A percentile compares a stretch with the other conserved stretches of the same genome.
These are phyloP conservation scores for Dyspetes luteomarginatus DNA, from an alignment of 2,888 invertebrate genomes.

Conservation along the genomic window DNA sequence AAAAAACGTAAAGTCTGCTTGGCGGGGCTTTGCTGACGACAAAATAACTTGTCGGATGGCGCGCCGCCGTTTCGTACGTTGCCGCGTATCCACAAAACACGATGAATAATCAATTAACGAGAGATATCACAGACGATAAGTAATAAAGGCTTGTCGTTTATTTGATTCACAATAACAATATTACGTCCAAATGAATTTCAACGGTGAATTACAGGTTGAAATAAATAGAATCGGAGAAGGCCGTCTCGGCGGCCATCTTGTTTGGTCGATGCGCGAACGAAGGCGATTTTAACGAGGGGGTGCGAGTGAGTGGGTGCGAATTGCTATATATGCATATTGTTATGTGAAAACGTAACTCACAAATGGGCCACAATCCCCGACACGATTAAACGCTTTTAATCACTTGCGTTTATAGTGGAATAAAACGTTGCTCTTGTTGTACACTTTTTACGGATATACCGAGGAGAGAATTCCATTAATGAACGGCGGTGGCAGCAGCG, in stretches of 20 bases:
- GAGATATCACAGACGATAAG: neutral
- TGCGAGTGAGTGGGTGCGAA: neutral
- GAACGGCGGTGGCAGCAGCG: conserved; percentile 60
- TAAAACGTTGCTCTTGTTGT: conserved; percentile 11
- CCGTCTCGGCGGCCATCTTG: conserved; percentile 76
- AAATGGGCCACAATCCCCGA: conserved; percentile 1
- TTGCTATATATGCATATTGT: neutral
- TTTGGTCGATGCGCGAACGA: conserved; percentile 64
- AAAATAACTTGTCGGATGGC: too few relatives aligned
- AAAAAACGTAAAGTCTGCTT: too few relatives aligned
- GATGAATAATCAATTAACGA: neutral
- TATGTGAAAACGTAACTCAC: conserved; percentile 22
- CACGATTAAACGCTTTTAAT: conserved; percentile 1
- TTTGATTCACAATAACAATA: neutral
- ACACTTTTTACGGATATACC: conserved; percentile 63
- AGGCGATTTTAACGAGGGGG: neutral
- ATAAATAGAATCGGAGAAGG: conserved; percentile 75
- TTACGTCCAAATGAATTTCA: neutral
- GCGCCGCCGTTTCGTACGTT: neutral
- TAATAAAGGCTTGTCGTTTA: neutral
- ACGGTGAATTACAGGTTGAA: conserved; percentile 62
- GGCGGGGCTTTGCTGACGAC: too few relatives aligned
- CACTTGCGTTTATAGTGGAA: conserved; percentile 1
- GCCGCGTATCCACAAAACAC: neutral
- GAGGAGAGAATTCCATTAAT: conserved; percentile 41